Conservation (phyloP, 2,113 vertebrate genomes). For the Gadus macrocephalus region DNA sequence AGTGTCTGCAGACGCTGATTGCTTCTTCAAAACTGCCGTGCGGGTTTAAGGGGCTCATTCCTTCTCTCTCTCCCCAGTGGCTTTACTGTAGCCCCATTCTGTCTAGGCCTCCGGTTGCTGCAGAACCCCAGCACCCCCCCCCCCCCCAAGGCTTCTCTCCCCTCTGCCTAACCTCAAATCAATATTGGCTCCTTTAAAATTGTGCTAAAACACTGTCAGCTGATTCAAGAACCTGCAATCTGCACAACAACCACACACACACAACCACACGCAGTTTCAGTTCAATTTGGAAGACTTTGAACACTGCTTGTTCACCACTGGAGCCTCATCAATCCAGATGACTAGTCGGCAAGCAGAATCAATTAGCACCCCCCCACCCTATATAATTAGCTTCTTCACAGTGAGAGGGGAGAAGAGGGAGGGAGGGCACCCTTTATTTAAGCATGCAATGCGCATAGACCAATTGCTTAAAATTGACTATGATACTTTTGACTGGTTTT, state of each 20-base stretch:
- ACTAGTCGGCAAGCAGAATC: conserved; percentile 46
- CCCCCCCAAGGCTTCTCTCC: not conserved
- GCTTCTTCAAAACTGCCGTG: too few species aligned
- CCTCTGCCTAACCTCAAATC: conserved; percentile 12
- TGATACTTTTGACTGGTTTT: conserved; percentile 26
- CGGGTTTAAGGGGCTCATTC: too few species aligned
- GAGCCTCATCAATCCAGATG: conserved; percentile 48
- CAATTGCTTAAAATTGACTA: not conserved
- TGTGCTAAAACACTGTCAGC: not conserved
- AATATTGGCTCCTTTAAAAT: conserved; percentile 18
- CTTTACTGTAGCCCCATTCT: conserved; percentile 4
- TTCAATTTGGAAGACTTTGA: conserved; percentile 60
- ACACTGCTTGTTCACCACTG: conserved; percentile 34
- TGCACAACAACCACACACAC: not conserved
- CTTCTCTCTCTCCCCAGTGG: not conserved
- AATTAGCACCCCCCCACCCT: conserved; percentile 52
- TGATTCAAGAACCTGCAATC: not conserved
- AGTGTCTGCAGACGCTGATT: too few species aligned
- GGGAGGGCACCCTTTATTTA: conserved; percentile 7
- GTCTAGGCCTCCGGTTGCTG: conserved; percentile 20
- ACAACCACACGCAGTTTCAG: conserved; percentile 1
- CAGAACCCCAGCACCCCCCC: not conserved
- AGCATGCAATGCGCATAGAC: conserved; percentile 17
- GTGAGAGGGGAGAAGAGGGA: conserved; percentile 6
- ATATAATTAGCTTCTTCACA: conserved; percentile 38